A percentile compares a stretch with the other conserved stretches of the same genome.
These are phyloP conservation scores for Phenacoccus solenopsis DNA, from an alignment of 1,140 invertebrate species.

Conservation along the genomic window DNA sequence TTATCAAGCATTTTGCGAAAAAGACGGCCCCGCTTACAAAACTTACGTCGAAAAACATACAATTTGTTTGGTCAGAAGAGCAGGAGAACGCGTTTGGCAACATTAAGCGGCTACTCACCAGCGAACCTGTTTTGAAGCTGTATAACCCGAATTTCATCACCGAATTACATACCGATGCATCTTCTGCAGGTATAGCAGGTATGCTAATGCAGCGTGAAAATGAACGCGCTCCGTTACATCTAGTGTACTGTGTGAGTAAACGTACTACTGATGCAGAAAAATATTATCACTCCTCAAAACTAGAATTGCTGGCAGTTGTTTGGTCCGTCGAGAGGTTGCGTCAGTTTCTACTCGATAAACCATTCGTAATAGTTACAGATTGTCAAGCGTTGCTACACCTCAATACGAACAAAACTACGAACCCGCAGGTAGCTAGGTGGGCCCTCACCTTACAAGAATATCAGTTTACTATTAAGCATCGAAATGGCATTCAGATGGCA, in stretches of 20 bases:
- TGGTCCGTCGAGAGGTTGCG: neutral
- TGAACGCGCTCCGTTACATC: neutral
- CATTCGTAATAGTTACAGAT: neutral
- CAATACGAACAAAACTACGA: constrained; percentile 19
- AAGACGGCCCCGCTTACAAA: too few relatives aligned
- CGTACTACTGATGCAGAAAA: neutral
- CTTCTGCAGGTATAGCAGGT: neutral
- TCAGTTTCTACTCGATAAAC: neutral
- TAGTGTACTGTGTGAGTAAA: neutral
- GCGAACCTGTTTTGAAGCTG: constrained; percentile 21
- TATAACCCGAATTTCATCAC: neutral
- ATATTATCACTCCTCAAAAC: neutral
- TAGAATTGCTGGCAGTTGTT: neutral
- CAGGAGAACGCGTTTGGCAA: too few relatives aligned
- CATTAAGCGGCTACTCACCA: too few relatives aligned
- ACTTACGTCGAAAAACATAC: too few relatives aligned
- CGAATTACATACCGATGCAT: constrained; percentile 17
- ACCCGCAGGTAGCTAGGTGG: constrained; percentile 30
- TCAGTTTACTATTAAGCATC: constrained; percentile 27
- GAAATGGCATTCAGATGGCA: constrained; percentile 27
- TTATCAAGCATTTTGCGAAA: too few relatives aligned
- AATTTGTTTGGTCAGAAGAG: too few relatives aligned
- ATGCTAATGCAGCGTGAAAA: neutral
- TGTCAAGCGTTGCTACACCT: neutral
- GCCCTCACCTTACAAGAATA: constrained; percentile 29